Conservation (phyloP, 2,888 invertebrate genomes). For the Xestia ashworthii region DNA sequence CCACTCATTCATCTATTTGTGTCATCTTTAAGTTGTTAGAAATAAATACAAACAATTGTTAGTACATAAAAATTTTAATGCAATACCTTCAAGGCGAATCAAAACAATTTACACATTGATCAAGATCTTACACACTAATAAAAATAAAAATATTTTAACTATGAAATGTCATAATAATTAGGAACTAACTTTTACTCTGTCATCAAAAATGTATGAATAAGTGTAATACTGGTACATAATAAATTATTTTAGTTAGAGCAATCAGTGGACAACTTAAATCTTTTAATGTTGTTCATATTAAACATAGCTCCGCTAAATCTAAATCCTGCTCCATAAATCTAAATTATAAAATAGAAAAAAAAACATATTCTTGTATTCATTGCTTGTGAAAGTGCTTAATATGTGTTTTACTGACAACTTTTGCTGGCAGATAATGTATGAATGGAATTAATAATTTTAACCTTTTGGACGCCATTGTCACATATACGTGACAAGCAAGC, state of each 20-base stretch:
- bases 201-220: not conserved
- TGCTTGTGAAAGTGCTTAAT: no score
- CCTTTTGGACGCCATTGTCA: no score
- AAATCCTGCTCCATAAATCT: no score
- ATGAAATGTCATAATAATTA: conserved; percentile 40
- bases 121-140: conserved; percentile 32
- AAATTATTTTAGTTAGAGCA: not conserved
- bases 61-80: conserved; percentile 33
- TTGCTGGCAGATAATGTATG: not conserved
- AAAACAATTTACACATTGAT: conserved; percentile 25
- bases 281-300: not conserved
- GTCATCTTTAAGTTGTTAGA: not conserved
- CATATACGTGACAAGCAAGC: no score
- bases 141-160: conserved; percentile 11
- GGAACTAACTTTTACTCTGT: conserved; percentile 25
- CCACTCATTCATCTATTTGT: not conserved
- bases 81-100: conserved; percentile 13
- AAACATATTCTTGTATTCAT: not conserved
- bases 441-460: not conserved
- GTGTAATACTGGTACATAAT: conserved; percentile 22
- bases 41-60: conserved; percentile 28
- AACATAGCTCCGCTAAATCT: not conserved
- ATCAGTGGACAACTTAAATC: not conserved
- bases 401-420: not conserved
- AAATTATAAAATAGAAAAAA: not conserved